A percentile compares a stretch with the other conserved stretches of the same genome.
phyloP scores from a whole-genome alignment of 2,888 invertebrate genomes.

The Neoaliturus tenellus region DNA sequence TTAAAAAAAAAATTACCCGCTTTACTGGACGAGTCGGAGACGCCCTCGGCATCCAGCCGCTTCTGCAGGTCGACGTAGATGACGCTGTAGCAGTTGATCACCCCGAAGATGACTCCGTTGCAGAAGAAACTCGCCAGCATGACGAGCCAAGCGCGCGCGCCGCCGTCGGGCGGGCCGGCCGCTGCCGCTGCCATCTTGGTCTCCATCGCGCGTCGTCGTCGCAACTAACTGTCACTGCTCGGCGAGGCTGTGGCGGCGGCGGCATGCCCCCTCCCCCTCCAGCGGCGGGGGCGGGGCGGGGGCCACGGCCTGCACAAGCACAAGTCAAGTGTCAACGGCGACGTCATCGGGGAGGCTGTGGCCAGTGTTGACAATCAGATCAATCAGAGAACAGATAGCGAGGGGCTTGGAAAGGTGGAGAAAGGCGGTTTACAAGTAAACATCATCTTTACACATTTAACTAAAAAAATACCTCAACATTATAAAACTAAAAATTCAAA shows the following conservation, averaged over 20 bases:
- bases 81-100: slow-evolving; percentile 93
- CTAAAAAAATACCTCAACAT: too few relatives aligned
- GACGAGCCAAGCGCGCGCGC: slow-evolving; percentile 86
- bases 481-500: too few relatives aligned
- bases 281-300: background rate
- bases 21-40: slow-evolving; percentile 84
- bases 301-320: background rate
- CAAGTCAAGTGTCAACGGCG: background rate
- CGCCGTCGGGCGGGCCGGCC: slow-evolving; percentile 85
- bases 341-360: background rate
- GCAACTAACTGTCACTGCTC: background rate
- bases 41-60: slow-evolving; percentile 79
- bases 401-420: too few relatives aligned
- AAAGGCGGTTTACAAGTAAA: too few relatives aligned
- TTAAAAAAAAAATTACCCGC: slow-evolving; percentile 84
- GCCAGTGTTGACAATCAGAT: background rate
- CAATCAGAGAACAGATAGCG: background rate
- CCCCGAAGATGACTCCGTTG: slow-evolving; percentile 93
- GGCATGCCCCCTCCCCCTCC: background rate
- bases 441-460: too few relatives aligned
- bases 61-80: slow-evolving; percentile 83
- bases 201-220: background rate
- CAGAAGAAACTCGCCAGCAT: slow-evolving; percentile 91
- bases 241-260: background rate
- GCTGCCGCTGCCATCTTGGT: slow-evolving; percentile 6